These are phyloP conservation scores for Acrobasis consociella DNA, from an alignment of 2,888 invertebrate genomes.

Conservation along the genomic window DNA sequence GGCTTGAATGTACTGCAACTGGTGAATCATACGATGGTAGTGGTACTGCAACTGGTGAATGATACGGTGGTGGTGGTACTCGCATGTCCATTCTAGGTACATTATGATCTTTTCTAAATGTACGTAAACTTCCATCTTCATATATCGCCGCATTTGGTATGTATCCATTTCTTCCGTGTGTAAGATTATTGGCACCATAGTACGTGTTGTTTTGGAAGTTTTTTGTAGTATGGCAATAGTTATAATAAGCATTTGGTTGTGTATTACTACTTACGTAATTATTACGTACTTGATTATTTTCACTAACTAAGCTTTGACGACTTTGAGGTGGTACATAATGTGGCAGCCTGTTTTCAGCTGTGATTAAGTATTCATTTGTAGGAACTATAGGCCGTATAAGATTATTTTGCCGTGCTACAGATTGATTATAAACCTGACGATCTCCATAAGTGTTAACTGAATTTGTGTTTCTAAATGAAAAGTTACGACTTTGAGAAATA, in stretches of 20 bases:
- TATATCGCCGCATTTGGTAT: not conserved
- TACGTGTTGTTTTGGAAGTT: conserved; percentile 1
- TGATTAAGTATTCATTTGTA: not conserved
- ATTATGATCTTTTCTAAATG: not conserved
- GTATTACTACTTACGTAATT: too few relatives aligned
- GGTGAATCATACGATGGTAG: conserved; percentile 5
- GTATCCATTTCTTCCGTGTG: not conserved
- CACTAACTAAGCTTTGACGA: not conserved
- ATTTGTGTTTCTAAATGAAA: not conserved
- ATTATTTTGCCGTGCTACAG: not conserved
- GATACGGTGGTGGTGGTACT: conserved; percentile 8
- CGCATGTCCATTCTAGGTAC: not conserved
- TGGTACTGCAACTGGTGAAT: not conserved
- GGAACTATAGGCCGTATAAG: not conserved
- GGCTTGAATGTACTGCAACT: not conserved
- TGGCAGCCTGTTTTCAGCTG: not conserved
- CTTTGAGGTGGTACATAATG: not conserved
- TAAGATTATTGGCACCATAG: not conserved
- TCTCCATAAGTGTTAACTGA: not conserved
- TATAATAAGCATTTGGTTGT: not conserved
- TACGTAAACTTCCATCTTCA: not conserved
- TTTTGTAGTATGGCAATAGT: not conserved
- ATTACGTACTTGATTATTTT: conserved; percentile 1
- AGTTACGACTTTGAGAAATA: not conserved
- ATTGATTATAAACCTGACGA: not conserved